Evolutionary conservation across 2,888 invertebrate genomes (phyloP), one percentile per base, ranked within the genome.

Genomic region (Thymelicus lineola): DNA sequence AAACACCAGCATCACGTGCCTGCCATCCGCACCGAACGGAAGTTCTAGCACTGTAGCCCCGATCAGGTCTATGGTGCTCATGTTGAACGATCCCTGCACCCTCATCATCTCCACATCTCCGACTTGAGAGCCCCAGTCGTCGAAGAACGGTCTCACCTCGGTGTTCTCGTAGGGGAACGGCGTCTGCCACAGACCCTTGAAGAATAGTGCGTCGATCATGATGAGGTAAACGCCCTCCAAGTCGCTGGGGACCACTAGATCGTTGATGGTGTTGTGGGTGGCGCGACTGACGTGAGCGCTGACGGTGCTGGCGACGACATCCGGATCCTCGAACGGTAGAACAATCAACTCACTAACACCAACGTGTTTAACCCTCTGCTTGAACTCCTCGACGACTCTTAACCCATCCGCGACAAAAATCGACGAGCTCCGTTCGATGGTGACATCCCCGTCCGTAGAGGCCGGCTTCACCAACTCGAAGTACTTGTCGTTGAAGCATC

Each of bases 1-100:
- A 71, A 96, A 86, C 3, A 96, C 77, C 7, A 96, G 83, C 96
- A 96, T 96, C 0, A 95, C 95, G 70, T 95, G 94, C 67, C 94
- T 91, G 12, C 78, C 78, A 12, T 59, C 45, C 0, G 42, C 74
- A 0, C 87, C 89, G 48, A 90, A 93, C 0, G 91, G 91, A 7
- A 93, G 71, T 73, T 93, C 90, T 5, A 92, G 45, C 0, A 92
- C 85, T 17, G 71, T 75, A 0, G 91, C 86, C 3, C 82, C 71
- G 10, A 93, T 77, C 46, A 75, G 75, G 0, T 77, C 66, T 0
- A 91, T 53, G 0, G 15, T 9, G 3, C 80, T 77, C 0, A 79
- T 14, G 5, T 88, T 84, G 45, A 87, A 89, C 0, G 64, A 12
- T 5, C 76, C 80, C 7, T 72, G 75, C 0, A 80, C 70, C 17